These are phyloP conservation scores for Merodon equestris DNA, from an alignment of 2,888 invertebrate genomes.

Conservation along the genomic window DNA sequence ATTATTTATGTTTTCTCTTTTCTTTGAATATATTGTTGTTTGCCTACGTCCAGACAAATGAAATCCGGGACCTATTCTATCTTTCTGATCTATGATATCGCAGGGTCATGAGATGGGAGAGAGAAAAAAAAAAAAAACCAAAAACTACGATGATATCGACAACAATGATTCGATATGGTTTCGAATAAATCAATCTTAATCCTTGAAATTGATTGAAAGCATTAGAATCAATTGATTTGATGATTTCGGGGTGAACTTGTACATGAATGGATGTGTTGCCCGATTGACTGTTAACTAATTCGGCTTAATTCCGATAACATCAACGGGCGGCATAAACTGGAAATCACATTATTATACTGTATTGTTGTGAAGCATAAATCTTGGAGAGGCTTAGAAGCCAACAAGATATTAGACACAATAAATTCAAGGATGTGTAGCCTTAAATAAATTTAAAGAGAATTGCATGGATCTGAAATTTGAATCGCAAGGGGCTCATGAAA, in stretches of 20 bases:
- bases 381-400: too few species aligned
- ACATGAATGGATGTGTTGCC: constrained; percentile 52
- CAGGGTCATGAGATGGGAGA: neutral
- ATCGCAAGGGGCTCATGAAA: too few species aligned
- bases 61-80: constrained; percentile 34
- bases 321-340: constrained; percentile 3
- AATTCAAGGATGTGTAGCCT: too few species aligned
- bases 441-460: too few species aligned
- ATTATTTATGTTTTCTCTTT: constrained; percentile 51
- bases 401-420: too few species aligned
- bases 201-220: constrained; percentile 65
- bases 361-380: too few species aligned
- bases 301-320: constrained; percentile 44
- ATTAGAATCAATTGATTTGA: constrained; percentile 66
- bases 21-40: constrained; percentile 60
- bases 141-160: constrained; percentile 31
- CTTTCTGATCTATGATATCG: constrained; percentile 46
- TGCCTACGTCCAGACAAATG: constrained; percentile 1
- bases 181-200: constrained; percentile 64
- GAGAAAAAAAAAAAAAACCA: neutral
- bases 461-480: too few species aligned
- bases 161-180: constrained; percentile 42
- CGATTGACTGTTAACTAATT: constrained; percentile 52
- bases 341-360: constrained; percentile 4
- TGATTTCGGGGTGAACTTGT: constrained; percentile 57